Percentiles rank a stretch among this genome's conserved stretches.
phyloP scores from a whole-genome alignment of 2,797 vertebrate genomes.

The Acrossocheilus wenchowensis region DNA sequence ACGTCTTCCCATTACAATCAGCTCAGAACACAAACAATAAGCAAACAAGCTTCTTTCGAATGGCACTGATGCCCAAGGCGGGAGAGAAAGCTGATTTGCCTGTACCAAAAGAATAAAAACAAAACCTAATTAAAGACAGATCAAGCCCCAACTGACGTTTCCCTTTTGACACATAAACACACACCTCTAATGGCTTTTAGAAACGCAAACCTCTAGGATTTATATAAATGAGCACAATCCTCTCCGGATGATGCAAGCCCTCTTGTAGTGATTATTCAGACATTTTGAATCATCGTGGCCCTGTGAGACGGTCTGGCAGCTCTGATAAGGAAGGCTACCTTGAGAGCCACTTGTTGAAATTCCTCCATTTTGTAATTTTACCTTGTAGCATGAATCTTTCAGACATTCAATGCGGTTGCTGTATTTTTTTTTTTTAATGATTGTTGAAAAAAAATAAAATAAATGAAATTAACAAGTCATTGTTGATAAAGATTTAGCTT shows the following conservation, averaged over 20 bases:
- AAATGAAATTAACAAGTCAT: background rate
- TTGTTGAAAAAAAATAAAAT: background rate
- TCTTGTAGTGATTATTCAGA: constrained; percentile 19
- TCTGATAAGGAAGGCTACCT: constrained; percentile 29
- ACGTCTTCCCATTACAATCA: constrained; percentile 48
- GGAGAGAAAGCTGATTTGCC: constrained; percentile 58
- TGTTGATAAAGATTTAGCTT: constrained; percentile 3
- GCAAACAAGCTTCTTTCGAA: constrained; percentile 49
- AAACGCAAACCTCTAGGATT: constrained; percentile 41
- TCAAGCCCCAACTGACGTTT: constrained; percentile 27
- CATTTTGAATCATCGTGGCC: constrained; percentile 12
- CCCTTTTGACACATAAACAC: constrained; percentile 14
- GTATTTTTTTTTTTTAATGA: background rate
- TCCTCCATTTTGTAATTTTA: constrained; percentile 15
- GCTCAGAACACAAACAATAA: constrained; percentile 29
- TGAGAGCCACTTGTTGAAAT: constrained; percentile 42
- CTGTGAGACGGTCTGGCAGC: constrained; percentile 19
- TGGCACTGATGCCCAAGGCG: constrained; percentile 28
- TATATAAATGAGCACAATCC: constrained; percentile 43
- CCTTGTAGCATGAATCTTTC: constrained; percentile 10
- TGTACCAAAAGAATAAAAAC: constrained; percentile 57
- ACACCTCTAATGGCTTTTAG: constrained; percentile 33
- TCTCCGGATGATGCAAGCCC: constrained; percentile 18
- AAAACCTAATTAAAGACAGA: constrained; percentile 66
- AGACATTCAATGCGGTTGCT: background rate